phyloP scores from a whole-genome alignment of 2,888 invertebrate species.

The Oscheius sp. region DNA sequence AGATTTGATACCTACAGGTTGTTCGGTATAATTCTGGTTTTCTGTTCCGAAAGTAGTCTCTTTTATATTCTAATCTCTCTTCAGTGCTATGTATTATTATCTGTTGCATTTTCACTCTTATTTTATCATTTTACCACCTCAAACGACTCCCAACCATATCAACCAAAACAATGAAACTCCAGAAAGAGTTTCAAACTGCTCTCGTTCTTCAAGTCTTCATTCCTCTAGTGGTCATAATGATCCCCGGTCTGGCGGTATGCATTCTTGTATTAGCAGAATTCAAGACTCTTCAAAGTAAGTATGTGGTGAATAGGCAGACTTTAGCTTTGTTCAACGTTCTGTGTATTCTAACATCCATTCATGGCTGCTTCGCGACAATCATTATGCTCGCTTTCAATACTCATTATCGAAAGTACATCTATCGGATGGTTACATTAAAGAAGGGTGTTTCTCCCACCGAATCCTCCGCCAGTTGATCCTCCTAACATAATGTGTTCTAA shows the following conservation, averaged over 20 bases:
- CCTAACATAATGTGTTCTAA: too few species aligned
- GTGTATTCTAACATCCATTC: not conserved
- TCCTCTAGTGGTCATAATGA: not conserved
- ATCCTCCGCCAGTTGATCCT: not conserved
- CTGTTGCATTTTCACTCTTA: not conserved
- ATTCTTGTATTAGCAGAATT: not conserved
- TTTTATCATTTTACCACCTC: not conserved
- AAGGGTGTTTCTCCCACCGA: not conserved
- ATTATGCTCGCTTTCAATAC: conserved; percentile 1
- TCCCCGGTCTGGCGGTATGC: not conserved
- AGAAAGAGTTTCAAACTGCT: conserved; percentile 1
- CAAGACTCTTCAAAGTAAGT: not conserved
- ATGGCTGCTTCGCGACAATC: not conserved
- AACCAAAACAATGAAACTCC: not conserved
- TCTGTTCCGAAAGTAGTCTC: conserved; percentile 2
- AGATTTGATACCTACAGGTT: not conserved
- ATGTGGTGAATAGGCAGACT: not conserved
- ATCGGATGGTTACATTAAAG: not conserved
- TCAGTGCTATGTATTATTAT: not conserved
- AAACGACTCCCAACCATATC: not conserved
- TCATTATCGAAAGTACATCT: not conserved
- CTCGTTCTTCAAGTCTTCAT: conserved; percentile 10
- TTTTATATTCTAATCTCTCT: not conserved
- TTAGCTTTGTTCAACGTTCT: not conserved
- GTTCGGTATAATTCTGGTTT: not conserved